Percentiles rank a stretch among this genome's conserved stretches.
Evolutionary conservation across 2,888 invertebrate genomes (phyloP).

Genomic region (Graphium colonna): DNA sequence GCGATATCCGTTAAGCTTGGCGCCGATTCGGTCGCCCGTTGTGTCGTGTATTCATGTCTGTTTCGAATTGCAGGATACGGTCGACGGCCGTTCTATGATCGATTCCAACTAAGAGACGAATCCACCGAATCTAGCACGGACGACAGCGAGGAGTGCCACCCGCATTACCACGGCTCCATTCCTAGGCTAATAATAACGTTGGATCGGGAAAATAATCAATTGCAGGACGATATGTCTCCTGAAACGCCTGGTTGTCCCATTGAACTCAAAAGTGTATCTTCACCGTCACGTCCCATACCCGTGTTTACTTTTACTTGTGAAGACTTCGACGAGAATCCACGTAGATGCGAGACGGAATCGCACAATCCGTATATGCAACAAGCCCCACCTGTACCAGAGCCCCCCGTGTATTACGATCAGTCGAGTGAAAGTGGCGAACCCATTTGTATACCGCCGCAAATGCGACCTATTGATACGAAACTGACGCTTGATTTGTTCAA

Average conservation of each 20-base stretch:
- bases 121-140: conserved; percentile 70
- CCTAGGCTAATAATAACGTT: conserved; percentile 67
- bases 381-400: conserved; percentile 51
- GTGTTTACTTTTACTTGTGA: conserved; percentile 71
- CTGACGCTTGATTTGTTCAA: conserved; percentile 62
- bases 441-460: conserved; percentile 59
- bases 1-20: conserved; percentile 4
- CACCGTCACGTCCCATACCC: conserved; percentile 52
- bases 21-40: neutral
- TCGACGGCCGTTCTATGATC: conserved; percentile 51
- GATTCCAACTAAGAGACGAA: conserved; percentile 54
- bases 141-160: conserved; percentile 59
- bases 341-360: conserved; percentile 35
- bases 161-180: conserved; percentile 64
- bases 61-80: conserved; percentile 61
- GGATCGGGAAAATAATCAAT: conserved; percentile 62
- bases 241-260: conserved; percentile 62
- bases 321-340: conserved; percentile 57
- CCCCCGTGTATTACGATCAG: conserved; percentile 49
- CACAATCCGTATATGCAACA: conserved; percentile 39
- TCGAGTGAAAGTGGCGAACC: conserved; percentile 56
- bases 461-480: conserved; percentile 65
- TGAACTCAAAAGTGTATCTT: conserved; percentile 43
- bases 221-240: conserved; percentile 61
- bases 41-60: conserved; percentile 5